Evolutionary conservation across 2,888 invertebrate species (phyloP).

Genomic region (Diaprepes abbreviatus): DNA sequence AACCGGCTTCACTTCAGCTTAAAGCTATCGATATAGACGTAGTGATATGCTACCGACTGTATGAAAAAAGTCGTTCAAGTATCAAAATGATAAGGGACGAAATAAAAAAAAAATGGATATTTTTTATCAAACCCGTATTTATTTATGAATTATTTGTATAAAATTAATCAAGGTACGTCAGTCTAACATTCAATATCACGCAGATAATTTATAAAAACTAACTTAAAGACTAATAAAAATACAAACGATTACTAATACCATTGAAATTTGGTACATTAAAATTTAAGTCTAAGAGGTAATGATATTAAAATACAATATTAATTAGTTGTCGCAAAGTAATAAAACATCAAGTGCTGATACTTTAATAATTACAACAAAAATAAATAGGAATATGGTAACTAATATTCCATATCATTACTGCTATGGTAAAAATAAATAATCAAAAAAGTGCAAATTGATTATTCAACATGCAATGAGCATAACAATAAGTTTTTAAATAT

Average conservation of each 20-base stretch:
- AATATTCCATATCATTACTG: too few species aligned
- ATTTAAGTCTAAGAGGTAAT: not conserved
- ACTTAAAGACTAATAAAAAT: slow-evolving; percentile 23
- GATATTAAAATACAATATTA: not conserved
- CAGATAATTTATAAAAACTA: slow-evolving; percentile 24
- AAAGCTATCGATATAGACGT: too few species aligned
- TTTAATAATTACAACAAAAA: slow-evolving; percentile 2
- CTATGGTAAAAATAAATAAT: too few species aligned
- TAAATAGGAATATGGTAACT: too few species aligned
- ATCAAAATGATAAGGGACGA: too few species aligned
- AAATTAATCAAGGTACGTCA: slow-evolving; percentile 50
- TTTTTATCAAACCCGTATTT: slow-evolving; percentile 32
- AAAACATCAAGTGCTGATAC: not conserved
- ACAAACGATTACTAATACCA: not conserved
- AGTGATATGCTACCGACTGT: too few species aligned
- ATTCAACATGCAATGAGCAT: slow-evolving; percentile 1
- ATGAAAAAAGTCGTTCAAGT: too few species aligned
- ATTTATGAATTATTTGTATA: slow-evolving; percentile 36
- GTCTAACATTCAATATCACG: slow-evolving; percentile 49
- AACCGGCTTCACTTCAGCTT: too few species aligned
- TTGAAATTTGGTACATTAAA: slow-evolving; percentile 20
- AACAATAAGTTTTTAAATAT: too few species aligned
- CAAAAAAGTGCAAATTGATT: too few species aligned
- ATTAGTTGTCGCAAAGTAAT: not conserved
- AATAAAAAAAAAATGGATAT: not conserved